Evolutionary conservation across 2,797 vertebrate species (phyloP), one percentile per base, ranked within the genome.

Genomic region (Alectoris magna): DNA sequence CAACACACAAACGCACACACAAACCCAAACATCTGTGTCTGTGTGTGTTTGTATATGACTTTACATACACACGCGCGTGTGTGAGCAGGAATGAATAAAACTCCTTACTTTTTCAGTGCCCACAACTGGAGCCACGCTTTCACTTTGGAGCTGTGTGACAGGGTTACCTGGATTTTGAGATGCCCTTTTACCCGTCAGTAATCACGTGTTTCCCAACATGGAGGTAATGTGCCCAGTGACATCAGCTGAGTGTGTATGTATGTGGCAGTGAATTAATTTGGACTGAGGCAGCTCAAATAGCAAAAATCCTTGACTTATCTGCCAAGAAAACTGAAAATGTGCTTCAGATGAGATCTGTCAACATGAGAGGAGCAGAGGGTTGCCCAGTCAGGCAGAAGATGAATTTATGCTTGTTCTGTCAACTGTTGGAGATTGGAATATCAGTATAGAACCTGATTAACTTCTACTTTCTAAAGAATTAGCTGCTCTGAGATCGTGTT

Each of bases 331-430:
- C 89, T 76, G 84, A 53, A 93, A 93, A 92, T 62, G 89, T 87
- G 83, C 74, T 91, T 94, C 89, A 79, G 41, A 86, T 74, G 77
- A 87, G 60, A 66, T 62, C 64, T 92, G 87, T 84, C 85, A 82
- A 18, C 10, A 3, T 11, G 48, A 91, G 71, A 68, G 74, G 60
- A 92, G 85, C 87, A 91, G 83, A 91, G 85, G 71, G 85, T 58
- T 91, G 80, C 83, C 89, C 89, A 92, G 48, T 87, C 77, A 95
- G 46, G 73, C 80, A 88, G 89, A 95, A 93, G 95, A 93, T 85
- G 90, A 84, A 69, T 83, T 58, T 87, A 56, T 68, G 73, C 70
- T 95, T 90, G 64, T 81, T 81, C 87, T 92, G 75, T 93, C 91
- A 95, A 7, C 63, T 84, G 72, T 81, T 91, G 75, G 92, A 84